phyloP scores from a whole-genome alignment of 2,888 invertebrate genomes.

The Gandaritis pyraliata region DNA sequence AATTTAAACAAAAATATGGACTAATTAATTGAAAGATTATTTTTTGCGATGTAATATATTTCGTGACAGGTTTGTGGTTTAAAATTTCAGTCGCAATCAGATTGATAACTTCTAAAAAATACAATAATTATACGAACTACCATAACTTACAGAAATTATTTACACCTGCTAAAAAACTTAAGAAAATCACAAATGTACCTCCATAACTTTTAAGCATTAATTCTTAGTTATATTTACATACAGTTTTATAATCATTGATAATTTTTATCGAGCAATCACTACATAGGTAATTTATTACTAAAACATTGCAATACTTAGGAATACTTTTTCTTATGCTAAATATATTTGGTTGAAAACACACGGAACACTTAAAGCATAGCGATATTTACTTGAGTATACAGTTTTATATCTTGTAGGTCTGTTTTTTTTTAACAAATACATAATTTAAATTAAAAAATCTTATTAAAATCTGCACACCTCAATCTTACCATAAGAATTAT shows the following conservation, averaged over 20 bases:
- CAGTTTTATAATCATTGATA: constrained; percentile 61
- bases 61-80: constrained; percentile 41
- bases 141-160: constrained; percentile 78
- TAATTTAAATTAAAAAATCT: not conserved
- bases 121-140: constrained; percentile 63
- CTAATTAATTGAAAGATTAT: too few species aligned
- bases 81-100: constrained; percentile 68
- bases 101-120: constrained; percentile 67
- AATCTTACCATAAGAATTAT: too few species aligned
- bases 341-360: constrained; percentile 39
- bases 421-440: too few species aligned
- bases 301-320: constrained; percentile 35
- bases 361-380: constrained; percentile 35
- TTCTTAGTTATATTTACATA: constrained; percentile 56
- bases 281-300: constrained; percentile 37
- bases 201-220: constrained; percentile 66
- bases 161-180: constrained; percentile 70
- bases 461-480: not conserved
- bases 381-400: constrained; percentile 23
- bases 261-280: constrained; percentile 41
- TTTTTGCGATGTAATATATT: not conserved
- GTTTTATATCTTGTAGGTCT: constrained; percentile 1
- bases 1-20: too few species aligned
- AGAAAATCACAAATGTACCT: constrained; percentile 71
- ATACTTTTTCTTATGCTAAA: constrained; percentile 29